A percentile compares a stretch with the other conserved stretches of the same genome.
These are phyloP conservation scores for Gerris buenoi DNA, from an alignment of 1,140 invertebrate genomes.

Conservation along the genomic window DNA sequence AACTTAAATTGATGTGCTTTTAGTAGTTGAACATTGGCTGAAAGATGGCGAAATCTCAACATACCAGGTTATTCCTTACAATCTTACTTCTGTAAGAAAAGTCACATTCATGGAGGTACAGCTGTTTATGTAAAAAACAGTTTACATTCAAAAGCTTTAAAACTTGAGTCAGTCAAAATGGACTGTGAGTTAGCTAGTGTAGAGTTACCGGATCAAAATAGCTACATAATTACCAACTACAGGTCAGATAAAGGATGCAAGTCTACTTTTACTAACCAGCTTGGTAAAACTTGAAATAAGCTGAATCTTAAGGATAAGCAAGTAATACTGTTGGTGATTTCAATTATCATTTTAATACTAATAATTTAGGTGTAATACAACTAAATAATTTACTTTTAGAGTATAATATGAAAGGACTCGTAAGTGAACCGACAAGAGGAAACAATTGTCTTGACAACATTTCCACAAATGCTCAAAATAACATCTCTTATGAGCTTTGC, in stretches of 20 bases:
- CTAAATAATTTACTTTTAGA: neutral
- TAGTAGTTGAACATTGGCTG: no score
- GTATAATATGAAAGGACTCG: neutral
- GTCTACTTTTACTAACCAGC: neutral
- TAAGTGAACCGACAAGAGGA: neutral
- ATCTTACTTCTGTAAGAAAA: neutral
- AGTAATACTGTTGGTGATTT: neutral
- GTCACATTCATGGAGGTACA: neutral
- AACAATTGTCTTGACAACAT: neutral
- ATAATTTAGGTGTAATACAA: neutral
- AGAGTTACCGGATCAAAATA: neutral
- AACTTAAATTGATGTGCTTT: no score
- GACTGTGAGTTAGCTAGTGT: neutral
- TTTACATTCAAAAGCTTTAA: neutral
- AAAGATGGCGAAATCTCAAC: no score
- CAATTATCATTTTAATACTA: neutral
- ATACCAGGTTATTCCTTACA: neutral
- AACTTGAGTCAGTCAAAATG: neutral
- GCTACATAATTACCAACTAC: neutral
- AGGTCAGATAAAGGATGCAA: neutral
- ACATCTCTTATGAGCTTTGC: neutral
- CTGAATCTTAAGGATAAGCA: neutral
- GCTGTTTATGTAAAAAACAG: neutral
- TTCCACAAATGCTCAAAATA: neutral
- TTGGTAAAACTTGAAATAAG: neutral